Evolutionary conservation across 2,797 vertebrate species (phyloP).

Genomic region (Lithobates pipiens): DNA sequence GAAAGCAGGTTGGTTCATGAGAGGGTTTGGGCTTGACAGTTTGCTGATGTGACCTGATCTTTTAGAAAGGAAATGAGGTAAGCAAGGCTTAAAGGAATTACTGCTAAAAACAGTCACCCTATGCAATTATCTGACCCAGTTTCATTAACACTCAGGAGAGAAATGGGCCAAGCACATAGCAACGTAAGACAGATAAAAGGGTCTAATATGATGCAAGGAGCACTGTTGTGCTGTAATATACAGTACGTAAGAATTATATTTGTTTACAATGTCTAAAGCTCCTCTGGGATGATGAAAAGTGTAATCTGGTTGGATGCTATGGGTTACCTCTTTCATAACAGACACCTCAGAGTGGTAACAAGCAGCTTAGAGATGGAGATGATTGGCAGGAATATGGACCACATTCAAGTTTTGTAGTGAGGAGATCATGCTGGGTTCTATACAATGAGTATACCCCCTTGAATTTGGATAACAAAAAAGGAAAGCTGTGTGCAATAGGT

Average conservation of each 20-base stretch:
- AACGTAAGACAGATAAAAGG: slow-evolving; percentile 32
- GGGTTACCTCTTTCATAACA: background rate
- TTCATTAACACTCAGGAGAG: slow-evolving; percentile 47
- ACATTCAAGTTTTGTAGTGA: background rate
- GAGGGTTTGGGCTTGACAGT: slow-evolving; percentile 55
- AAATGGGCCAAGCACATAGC: slow-evolving; percentile 48
- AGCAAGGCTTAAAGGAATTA: slow-evolving; percentile 61
- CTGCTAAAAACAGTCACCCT: slow-evolving; percentile 60
- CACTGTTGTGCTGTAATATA: background rate
- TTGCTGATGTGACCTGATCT: slow-evolving; percentile 55
- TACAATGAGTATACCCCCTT: background rate
- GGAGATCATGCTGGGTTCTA: background rate
- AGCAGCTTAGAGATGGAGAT: background rate
- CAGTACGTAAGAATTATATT: background rate
- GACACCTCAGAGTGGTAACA: background rate
- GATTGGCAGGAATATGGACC: background rate
- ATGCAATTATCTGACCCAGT: slow-evolving; percentile 60
- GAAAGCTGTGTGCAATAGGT: background rate
- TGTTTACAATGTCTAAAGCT: background rate
- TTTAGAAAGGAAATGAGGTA: slow-evolving; percentile 54
- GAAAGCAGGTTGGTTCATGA: slow-evolving; percentile 48
- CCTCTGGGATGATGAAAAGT: background rate
- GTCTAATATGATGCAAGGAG: background rate
- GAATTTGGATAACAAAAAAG: background rate
- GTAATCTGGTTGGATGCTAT: background rate